Evolutionary conservation across 2,797 vertebrate species (phyloP), one percentile per base, ranked within the genome.

Genomic region (Cercopithecus diana): DNA sequence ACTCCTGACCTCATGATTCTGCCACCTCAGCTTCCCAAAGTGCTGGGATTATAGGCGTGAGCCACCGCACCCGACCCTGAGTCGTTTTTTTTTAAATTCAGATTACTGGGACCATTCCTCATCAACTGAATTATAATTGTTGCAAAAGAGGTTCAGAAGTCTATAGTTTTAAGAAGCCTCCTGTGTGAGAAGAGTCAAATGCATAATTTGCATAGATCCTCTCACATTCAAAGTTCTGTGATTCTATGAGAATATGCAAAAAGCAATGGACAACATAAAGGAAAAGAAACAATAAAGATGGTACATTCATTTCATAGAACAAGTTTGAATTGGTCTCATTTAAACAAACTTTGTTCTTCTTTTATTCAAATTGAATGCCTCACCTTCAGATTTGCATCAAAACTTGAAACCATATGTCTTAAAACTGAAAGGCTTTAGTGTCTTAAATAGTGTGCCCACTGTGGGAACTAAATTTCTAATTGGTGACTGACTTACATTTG

Each of bases 371-470:
- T 61, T 89, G 61, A 88, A 92, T 80, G 13, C 26, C 82, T 97
- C 81, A 97, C 88, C 88, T 96, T 92, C 95, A 97, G 67, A 82
- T 92, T 89, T 93, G 15, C 58, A 95, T 92, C 87, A 86, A 39
- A 97, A 83, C 70, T 86, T 94, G 72, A 87, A 97, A 92, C 70
- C 91, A 89, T 77, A 83, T 97, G 89, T 92, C 88, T 94, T 93
- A 87, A 97, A 93, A 4, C 64, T 87, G 64, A 96, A 80, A 82
- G 73, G 13, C 72, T 96, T 95, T 89, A 70, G 61, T 55, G 55
- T 84, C 17, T 90, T 91, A 82, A 92, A 82, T 50, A 11, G 1
- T 82, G 58, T 88, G 19, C 33, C 26, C 36, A 22, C 7, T 45
- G 1, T 95, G 79, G 90, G 43, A 96, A 95, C 79, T 84, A 95